Evolutionary conservation across 2,888 invertebrate species (phyloP).

Genomic region (Drosophila austrosaltans): DNA sequence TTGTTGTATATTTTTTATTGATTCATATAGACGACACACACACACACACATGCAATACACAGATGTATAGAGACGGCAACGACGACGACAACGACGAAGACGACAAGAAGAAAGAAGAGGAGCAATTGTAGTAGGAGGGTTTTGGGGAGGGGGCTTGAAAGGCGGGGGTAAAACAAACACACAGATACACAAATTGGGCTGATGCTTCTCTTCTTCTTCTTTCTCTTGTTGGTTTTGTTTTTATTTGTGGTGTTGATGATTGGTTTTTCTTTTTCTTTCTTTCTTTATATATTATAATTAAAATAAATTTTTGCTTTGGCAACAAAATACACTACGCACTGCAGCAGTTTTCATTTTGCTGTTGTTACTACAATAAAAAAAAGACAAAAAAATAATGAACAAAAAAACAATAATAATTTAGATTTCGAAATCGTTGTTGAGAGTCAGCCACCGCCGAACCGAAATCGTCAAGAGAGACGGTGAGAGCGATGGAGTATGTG

Average conservation of each 20-base stretch:
- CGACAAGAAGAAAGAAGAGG: constrained; percentile 8
- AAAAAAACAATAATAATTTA: constrained; percentile 31
- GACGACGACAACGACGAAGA: background rate
- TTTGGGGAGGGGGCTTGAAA: background rate
- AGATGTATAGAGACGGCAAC: constrained; percentile 13
- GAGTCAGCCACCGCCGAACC: constrained; percentile 44
- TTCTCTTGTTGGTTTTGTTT: constrained; percentile 41
- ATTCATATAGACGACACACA: constrained; percentile 31
- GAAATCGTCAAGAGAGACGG: background rate
- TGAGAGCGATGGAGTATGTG: constrained; percentile 20
- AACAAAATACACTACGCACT: constrained; percentile 48
- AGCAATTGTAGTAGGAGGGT: constrained; percentile 6
- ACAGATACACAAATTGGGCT: constrained; percentile 46
- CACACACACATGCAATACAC: constrained; percentile 19
- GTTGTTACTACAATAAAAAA: constrained; percentile 29
- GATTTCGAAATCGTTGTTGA: constrained; percentile 64
- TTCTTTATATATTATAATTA: constrained; percentile 34
- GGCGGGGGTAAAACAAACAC: constrained; percentile 26
- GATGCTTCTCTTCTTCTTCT: constrained; percentile 37
- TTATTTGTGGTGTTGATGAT: constrained; percentile 45
- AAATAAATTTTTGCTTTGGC: constrained; percentile 49
- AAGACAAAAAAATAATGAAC: constrained; percentile 31
- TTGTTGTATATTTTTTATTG: constrained; percentile 43
- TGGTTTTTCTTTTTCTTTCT: constrained; percentile 37
- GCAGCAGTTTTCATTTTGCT: constrained; percentile 51